phyloP scores from a whole-genome alignment of 2,888 invertebrate genomes.

The Thalpophila matura region DNA sequence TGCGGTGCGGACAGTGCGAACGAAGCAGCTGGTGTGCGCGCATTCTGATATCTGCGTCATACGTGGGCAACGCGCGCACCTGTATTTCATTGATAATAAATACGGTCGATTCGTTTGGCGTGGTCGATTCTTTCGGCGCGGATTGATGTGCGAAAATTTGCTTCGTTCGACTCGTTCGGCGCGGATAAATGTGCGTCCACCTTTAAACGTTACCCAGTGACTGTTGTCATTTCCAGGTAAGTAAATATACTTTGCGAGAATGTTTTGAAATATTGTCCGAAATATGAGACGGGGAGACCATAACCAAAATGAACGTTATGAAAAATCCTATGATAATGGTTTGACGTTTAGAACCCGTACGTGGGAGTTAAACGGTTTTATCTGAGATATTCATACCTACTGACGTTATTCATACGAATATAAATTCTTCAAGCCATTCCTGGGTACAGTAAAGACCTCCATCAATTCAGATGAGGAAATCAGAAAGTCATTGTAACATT shows the following conservation, averaged over 20 bases:
- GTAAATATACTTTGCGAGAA: slow-evolving; percentile 31
- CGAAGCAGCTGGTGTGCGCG: too few relatives aligned
- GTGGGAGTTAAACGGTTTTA: slow-evolving; percentile 20
- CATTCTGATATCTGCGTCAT: too few relatives aligned
- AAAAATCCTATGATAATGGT: slow-evolving; percentile 44
- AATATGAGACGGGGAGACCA: slow-evolving; percentile 25
- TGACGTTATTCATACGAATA: not conserved
- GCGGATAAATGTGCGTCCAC: too few relatives aligned
- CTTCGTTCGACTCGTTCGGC: too few relatives aligned
- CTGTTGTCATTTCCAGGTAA: slow-evolving; percentile 39
- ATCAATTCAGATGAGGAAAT: not conserved
- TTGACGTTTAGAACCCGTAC: slow-evolving; percentile 17
- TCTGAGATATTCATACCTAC: not conserved
- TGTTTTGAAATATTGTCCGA: slow-evolving; percentile 47
- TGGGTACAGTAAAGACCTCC: not conserved
- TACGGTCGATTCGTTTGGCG: too few relatives aligned
- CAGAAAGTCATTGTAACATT: not conserved
- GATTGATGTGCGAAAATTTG: too few relatives aligned
- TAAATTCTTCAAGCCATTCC: not conserved
- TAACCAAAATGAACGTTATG: slow-evolving; percentile 34
- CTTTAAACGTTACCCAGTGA: slow-evolving; percentile 33
- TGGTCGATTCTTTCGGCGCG: too few relatives aligned
- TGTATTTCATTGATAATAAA: too few relatives aligned
- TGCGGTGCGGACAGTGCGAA: too few relatives aligned
- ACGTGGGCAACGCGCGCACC: too few relatives aligned